Evolutionary conservation across 2,797 vertebrate species (phyloP).

Genomic region (Babyrousa celebensis): DNA sequence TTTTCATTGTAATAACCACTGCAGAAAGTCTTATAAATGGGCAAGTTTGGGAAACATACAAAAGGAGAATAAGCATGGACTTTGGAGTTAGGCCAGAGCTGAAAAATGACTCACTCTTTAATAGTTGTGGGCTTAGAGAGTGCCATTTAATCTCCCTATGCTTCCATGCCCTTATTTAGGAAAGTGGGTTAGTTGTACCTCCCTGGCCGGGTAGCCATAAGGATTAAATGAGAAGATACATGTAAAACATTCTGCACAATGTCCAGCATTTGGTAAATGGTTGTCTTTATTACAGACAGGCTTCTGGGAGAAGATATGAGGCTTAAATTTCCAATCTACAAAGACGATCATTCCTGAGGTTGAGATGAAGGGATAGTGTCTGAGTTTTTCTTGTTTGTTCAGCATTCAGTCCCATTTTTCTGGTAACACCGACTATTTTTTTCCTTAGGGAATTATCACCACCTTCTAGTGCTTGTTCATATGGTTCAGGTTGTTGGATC

Average conservation of each 20-base stretch:
- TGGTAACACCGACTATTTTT: not conserved
- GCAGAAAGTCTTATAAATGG: slow-evolving; percentile 27
- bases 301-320: not conserved
- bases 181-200: not conserved
- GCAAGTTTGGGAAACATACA: slow-evolving; percentile 24
- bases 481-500: not conserved
- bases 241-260: not conserved
- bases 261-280: not conserved
- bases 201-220: not conserved
- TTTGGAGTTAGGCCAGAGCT: slow-evolving; percentile 1
- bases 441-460: not conserved
- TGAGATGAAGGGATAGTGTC: not conserved
- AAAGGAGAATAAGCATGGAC: not conserved
- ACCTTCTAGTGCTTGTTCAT: not conserved
- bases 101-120: slow-evolving; percentile 8
- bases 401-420: not conserved
- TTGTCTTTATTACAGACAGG: not conserved
- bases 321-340: not conserved
- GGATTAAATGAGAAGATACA: not conserved
- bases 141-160: not conserved
- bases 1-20: slow-evolving; percentile 61
- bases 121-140: not conserved
- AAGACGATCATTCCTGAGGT: not conserved
- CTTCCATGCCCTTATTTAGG: slow-evolving; percentile 51
- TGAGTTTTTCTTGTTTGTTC: not conserved